Conservation (phyloP, 1,140 invertebrate genomes). For the Probaryconus sp. region DNA sequence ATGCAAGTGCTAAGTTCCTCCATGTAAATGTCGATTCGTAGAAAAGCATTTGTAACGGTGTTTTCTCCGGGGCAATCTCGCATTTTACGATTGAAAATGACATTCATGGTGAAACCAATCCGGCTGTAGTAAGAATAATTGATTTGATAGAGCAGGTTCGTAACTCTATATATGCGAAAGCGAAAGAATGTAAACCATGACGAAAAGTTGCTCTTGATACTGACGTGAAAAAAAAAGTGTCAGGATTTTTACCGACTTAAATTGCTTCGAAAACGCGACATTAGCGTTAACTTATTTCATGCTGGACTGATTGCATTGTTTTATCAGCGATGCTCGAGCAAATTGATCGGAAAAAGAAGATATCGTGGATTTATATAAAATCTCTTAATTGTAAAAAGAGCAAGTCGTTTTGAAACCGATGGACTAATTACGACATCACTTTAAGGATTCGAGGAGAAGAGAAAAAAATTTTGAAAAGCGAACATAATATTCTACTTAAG, state of each 20-base stretch:
- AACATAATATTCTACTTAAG: too few species aligned
- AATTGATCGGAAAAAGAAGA: too few species aligned
- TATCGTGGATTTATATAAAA: too few species aligned
- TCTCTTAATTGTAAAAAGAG: too few species aligned
- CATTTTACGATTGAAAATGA: constrained; percentile 60
- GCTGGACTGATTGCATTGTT: constrained; percentile 1
- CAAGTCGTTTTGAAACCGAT: too few species aligned
- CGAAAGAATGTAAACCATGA: constrained; percentile 23
- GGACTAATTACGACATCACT: too few species aligned
- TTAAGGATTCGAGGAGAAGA: too few species aligned
- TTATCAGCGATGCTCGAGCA: neutral
- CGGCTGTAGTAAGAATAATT: constrained; percentile 59
- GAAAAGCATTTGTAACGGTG: constrained; percentile 35
- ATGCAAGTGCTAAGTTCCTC: constrained; percentile 10
- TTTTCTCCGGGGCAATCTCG: constrained; percentile 35
- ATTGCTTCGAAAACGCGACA: constrained; percentile 8
- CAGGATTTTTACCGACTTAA: neutral
- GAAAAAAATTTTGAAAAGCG: too few species aligned
- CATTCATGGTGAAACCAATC: constrained; percentile 57
- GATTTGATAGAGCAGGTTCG: constrained; percentile 58
- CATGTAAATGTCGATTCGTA: constrained; percentile 27
- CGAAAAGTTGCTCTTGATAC: constrained; percentile 30
- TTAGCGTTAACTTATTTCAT: neutral
- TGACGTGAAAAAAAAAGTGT: neutral
- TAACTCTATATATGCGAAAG: constrained; percentile 19